Base-by-base conservation (phyloP, 2,113 vertebrate species). In the Thamnaconus septentrionalis region DNA sequence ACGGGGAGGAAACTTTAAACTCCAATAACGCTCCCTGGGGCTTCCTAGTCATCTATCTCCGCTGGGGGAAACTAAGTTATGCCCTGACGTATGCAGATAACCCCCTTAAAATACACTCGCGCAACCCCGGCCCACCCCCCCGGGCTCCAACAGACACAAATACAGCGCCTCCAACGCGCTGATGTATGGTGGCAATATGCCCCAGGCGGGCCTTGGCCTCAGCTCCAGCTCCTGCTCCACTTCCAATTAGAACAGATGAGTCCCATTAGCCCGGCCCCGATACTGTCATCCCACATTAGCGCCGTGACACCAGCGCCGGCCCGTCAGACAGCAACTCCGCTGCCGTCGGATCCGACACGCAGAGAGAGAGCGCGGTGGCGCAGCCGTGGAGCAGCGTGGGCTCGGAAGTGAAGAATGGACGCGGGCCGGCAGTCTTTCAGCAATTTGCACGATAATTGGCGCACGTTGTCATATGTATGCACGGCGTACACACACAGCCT, bases 171-270 rank as follows among this genome's bases (percentile, higher is more conserved):
- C 66, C 79, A 87, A 88, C 87, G 90, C 89, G 84, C 89, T 92
- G 92, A 93, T 92, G 85, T 92, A 92, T 93, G 85, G 84, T 53
- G 88, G 89, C 87, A 92, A 92, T 93, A 92, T 93, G 90, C 90
- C 90, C 82, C 76, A 90, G 91, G 91, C 90, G 75, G 80, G 83
- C 75, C 75, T 71, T 59, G 65, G 73, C 85, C 81, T 69, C 69
- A 60, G 79, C 79, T 76, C 18, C 79, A 81, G 79, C 84, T 78
- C 67, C 80, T 74, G 83, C 82, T 85, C 85, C 75, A 48, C 79
- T 85, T 76, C 80, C 88, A 90, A 90, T 91, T 90, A 89, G 82
- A 88, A 89, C 87, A 91, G 90, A 93, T 92, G 89, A 92, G 87
- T 86, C 85, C 87, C 88, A 89, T 91, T 87, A 85, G 79, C 81